These are phyloP conservation scores for Benitochromis conjunctus DNA, from an alignment of 2,113 vertebrate genomes.

Conservation along the genomic window DNA sequence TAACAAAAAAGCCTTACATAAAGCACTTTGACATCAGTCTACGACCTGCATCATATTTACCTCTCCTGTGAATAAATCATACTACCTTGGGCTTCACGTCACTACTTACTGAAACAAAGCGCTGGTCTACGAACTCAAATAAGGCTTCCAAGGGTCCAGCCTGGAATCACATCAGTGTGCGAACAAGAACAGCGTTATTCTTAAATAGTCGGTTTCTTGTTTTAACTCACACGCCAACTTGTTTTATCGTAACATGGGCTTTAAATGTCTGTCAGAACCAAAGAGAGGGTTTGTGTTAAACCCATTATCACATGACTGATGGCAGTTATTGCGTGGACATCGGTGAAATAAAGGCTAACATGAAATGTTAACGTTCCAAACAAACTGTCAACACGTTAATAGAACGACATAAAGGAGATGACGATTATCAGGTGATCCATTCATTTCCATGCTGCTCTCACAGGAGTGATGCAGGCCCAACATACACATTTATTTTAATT, in stretches of 20 bases:
- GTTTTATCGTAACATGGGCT: background rate
- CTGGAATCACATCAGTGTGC: constrained; percentile 46
- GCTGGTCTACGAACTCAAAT: constrained; percentile 11
- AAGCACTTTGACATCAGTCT: background rate
- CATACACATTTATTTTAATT: background rate
- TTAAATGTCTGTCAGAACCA: constrained; percentile 1
- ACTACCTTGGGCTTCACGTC: background rate
- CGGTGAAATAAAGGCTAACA: background rate
- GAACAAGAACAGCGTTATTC: background rate
- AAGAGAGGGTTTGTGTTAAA: background rate
- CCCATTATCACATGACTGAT: background rate
- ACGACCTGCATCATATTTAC: background rate
- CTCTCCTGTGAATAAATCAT: background rate
- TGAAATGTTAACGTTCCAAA: background rate
- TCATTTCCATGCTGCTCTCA: background rate
- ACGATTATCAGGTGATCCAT: background rate
- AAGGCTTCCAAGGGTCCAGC: constrained; percentile 67
- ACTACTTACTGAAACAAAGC: background rate
- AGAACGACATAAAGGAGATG: background rate
- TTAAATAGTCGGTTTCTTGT: background rate
- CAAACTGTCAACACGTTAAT: background rate
- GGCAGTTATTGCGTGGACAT: constrained; percentile 43
- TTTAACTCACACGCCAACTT: background rate
- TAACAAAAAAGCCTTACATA: background rate
- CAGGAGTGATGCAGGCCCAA: background rate